These are phyloP conservation scores for Lobophora halterata DNA, from an alignment of 2,888 invertebrate species.

Conservation along the genomic window DNA sequence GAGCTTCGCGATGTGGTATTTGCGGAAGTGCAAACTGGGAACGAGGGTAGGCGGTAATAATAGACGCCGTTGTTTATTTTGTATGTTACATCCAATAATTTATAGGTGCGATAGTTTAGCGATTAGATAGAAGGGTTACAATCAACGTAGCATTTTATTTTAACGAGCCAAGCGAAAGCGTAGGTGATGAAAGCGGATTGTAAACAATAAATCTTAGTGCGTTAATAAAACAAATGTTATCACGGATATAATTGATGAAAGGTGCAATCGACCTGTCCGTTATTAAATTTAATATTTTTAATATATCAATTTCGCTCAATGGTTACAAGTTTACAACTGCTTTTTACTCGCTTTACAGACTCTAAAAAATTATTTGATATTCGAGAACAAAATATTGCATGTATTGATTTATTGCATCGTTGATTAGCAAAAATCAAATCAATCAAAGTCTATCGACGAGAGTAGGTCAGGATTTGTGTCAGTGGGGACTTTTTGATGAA, in stretches of 20 bases:
- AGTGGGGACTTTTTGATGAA: slow-evolving; percentile 16
- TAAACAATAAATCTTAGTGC: slow-evolving; percentile 11
- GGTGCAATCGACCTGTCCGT: slow-evolving; percentile 6
- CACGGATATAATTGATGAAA: slow-evolving; percentile 15
- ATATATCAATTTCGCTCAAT: neutral
- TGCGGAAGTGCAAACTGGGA: slow-evolving; percentile 28
- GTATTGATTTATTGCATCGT: neutral
- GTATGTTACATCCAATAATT: slow-evolving; percentile 36
- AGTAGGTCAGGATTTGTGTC: slow-evolving; percentile 30
- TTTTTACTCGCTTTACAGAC: neutral
- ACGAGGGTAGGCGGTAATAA: slow-evolving; percentile 38
- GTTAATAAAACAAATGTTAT: slow-evolving; percentile 7
- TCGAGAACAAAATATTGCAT: neutral
- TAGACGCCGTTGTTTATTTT: slow-evolving; percentile 49
- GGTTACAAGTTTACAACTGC: too few relatives aligned
- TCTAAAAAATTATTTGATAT: neutral
- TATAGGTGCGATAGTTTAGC: slow-evolving; percentile 21
- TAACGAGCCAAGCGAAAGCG: slow-evolving; percentile 14
- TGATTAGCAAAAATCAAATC: slow-evolving; percentile 2
- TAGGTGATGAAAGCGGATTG: slow-evolving; percentile 14
- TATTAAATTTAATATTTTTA: slow-evolving; percentile 3
- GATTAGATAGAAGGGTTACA: slow-evolving; percentile 23
- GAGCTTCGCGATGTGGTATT: slow-evolving; percentile 23
- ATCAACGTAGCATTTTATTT: slow-evolving; percentile 17
- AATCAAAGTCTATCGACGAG: slow-evolving; percentile 15